These are phyloP conservation scores for Pristionchus maxplancki DNA, from an alignment of 2,888 invertebrate species.

Conservation along the genomic window DNA sequence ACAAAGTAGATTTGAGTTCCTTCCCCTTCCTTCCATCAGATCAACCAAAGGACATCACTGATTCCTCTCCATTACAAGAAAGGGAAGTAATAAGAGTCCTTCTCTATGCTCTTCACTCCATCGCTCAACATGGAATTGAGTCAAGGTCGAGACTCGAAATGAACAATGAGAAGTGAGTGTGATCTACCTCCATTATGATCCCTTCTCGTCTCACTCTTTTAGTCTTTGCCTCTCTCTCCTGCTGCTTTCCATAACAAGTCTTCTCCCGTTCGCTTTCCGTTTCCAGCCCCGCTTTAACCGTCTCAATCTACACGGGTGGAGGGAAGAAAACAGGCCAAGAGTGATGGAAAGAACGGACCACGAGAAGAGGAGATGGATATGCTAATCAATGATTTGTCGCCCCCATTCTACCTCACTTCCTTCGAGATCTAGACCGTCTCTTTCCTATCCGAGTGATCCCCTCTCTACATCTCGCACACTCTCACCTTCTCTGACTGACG, in stretches of 20 bases:
- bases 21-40: conserved; percentile 30
- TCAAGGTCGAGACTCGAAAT: conserved; percentile 42
- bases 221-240: conserved; percentile 27
- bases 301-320: neutral
- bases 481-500: neutral
- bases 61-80: conserved; percentile 6
- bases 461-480: neutral
- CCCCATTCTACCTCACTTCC: conserved; percentile 7
- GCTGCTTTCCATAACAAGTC: conserved; percentile 16
- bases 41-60: conserved; percentile 11
- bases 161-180: conserved; percentile 44
- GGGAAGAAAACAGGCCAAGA: conserved; percentile 19
- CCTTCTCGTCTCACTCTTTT: conserved; percentile 42
- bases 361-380: neutral
- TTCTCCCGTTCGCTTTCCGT: conserved; percentile 7
- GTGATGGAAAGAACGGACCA: conserved; percentile 9
- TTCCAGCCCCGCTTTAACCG: conserved; percentile 18
- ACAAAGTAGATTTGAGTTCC: conserved; percentile 49
- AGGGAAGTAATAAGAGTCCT: conserved; percentile 13
- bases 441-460: neutral
- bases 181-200: conserved; percentile 42
- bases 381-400: conserved; percentile 29
- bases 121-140: conserved; percentile 25
- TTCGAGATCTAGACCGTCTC: neutral
- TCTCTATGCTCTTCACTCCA: conserved; percentile 35